Evolutionary conservation across 2,888 invertebrate genomes (phyloP).

Genomic region (Craniophora ligustri): DNA sequence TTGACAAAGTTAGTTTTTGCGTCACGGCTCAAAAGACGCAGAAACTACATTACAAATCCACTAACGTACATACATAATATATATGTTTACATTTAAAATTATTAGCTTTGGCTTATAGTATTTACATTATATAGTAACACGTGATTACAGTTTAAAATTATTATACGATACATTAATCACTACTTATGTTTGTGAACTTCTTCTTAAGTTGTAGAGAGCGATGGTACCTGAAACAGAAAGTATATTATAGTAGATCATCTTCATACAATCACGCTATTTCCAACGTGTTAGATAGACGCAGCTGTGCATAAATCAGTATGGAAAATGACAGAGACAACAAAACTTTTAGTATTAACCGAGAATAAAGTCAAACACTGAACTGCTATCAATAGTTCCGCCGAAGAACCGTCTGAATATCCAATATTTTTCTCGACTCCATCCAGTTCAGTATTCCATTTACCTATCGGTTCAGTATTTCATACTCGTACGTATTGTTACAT

Average conservation of each 20-base stretch:
- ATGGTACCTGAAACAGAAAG: conserved; percentile 62
- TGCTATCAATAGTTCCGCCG: too few species aligned
- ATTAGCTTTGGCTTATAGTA: conserved; percentile 35
- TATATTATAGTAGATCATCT: neutral
- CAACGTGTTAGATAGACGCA: too few species aligned
- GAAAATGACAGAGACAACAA: too few species aligned
- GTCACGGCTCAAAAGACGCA: conserved; percentile 82
- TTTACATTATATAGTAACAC: conserved; percentile 34
- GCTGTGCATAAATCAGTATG: too few species aligned
- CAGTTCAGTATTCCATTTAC: too few species aligned
- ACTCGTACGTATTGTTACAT: too few species aligned
- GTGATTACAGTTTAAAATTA: conserved; percentile 23
- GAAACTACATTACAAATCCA: conserved; percentile 64
- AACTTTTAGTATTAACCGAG: too few species aligned
- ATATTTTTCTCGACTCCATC: too few species aligned
- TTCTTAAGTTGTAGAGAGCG: conserved; percentile 61
- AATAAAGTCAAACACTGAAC: too few species aligned
- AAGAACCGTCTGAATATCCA: too few species aligned
- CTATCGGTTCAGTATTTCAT: too few species aligned
- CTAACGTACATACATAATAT: conserved; percentile 15
- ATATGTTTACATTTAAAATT: conserved; percentile 12
- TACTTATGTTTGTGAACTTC: conserved; percentile 36
- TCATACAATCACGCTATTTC: too few species aligned
- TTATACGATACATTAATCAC: conserved; percentile 23
- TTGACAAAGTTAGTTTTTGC: conserved; percentile 67